A percentile compares a stretch with the other conserved stretches of the same genome.
phyloP scores from a whole-genome alignment of 2,888 invertebrate genomes.

The Heliconius charithonia region DNA sequence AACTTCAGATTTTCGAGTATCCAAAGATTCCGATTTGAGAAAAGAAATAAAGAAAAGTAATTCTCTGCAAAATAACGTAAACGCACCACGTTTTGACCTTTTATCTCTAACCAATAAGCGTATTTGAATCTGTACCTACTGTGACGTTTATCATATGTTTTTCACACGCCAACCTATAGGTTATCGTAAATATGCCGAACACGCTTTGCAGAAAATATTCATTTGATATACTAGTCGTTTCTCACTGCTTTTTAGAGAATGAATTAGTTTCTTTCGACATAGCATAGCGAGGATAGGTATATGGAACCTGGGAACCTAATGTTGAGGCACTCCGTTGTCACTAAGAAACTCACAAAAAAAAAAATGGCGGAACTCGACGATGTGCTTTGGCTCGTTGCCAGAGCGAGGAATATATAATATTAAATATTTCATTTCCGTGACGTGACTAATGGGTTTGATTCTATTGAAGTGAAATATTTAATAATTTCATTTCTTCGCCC shows the following conservation, averaged over 20 bases:
- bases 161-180: constrained; percentile 43
- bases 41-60: background rate
- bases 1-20: too few relatives aligned
- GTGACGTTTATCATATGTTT: constrained; percentile 45
- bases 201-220: constrained; percentile 20
- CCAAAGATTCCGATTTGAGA: background rate
- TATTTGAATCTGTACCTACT: constrained; percentile 24
- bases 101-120: constrained; percentile 39
- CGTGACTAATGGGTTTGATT: background rate
- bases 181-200: constrained; percentile 31
- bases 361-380: background rate
- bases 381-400: background rate
- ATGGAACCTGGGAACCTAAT: background rate
- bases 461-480: too few relatives aligned
- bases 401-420: too few relatives aligned
- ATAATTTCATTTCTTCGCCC: too few relatives aligned
- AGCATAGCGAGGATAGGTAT: too few relatives aligned
- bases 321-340: background rate
- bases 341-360: too few relatives aligned
- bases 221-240: background rate
- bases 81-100: constrained; percentile 31
- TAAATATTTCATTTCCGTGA: too few relatives aligned
- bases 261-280: background rate
- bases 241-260: background rate
- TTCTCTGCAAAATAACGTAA: constrained; percentile 19